A percentile compares a stretch with the other conserved stretches of the same genome.
Evolutionary conservation across 2,113 vertebrate species (phyloP).

Genomic region (Coptodon bakossiorum): DNA sequence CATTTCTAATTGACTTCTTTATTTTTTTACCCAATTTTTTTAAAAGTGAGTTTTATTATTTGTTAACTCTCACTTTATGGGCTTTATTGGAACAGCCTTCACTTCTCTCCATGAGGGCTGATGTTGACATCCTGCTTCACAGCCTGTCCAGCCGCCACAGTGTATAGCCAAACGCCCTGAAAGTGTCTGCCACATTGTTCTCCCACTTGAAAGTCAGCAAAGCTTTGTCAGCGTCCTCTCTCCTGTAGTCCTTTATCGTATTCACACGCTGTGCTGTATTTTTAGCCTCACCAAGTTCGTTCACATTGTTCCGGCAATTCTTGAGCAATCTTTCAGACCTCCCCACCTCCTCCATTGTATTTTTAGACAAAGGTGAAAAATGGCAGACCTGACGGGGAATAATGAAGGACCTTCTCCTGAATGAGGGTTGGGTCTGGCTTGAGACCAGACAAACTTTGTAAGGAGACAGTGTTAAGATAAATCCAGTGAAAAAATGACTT

Average conservation of each 20-base stretch:
- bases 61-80: neutral
- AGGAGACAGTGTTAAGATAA: neutral
- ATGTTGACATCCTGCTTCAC: slow-evolving; percentile 69
- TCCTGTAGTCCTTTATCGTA: slow-evolving; percentile 67
- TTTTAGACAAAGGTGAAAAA: slow-evolving; percentile 72
- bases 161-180: slow-evolving; percentile 64
- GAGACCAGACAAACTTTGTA: neutral
- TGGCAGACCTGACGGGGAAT: slow-evolving; percentile 52
- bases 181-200: slow-evolving; percentile 70
- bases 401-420: slow-evolving; percentile 40
- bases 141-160: slow-evolving; percentile 60
- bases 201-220: slow-evolving; percentile 69
- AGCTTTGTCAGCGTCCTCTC: slow-evolving; percentile 67
- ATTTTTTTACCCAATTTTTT: neutral
- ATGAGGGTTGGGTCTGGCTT: slow-evolving; percentile 32
- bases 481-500: neutral
- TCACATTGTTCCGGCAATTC: slow-evolving; percentile 74
- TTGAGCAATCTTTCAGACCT: slow-evolving; percentile 66
- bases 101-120: slow-evolving; percentile 44
- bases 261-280: slow-evolving; percentile 70
- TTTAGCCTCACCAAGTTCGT: slow-evolving; percentile 58
- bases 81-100: slow-evolving; percentile 8
- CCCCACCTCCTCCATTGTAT: slow-evolving; percentile 64
- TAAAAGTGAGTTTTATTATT: neutral
- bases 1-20: neutral